Evolutionary conservation across 2,113 vertebrate genomes (phyloP).

Genomic region (Pampusana beccarii): DNA sequence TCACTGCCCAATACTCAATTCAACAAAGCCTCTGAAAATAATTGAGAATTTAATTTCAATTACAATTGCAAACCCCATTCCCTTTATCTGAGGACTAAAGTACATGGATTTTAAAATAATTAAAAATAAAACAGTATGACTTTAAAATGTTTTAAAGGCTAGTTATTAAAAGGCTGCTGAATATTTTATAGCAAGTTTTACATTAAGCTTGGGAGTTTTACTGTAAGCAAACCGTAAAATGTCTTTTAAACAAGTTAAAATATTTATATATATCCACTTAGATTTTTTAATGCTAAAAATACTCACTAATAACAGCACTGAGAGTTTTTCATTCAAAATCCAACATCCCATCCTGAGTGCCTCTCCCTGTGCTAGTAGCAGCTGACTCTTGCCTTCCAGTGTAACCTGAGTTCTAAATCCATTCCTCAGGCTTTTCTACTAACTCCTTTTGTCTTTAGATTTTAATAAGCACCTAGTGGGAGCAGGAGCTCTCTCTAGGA

Average conservation of each 20-base stretch:
- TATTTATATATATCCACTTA: slow-evolving; percentile 51
- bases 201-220: slow-evolving; percentile 57
- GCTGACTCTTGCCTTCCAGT: slow-evolving; percentile 30
- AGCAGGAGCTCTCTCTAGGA: slow-evolving; percentile 63
- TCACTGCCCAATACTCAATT: background rate
- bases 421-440: slow-evolving; percentile 34
- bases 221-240: slow-evolving; percentile 61
- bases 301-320: slow-evolving; percentile 77
- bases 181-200: slow-evolving; percentile 70
- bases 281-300: slow-evolving; percentile 50
- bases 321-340: slow-evolving; percentile 77
- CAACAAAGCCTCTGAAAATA: slow-evolving; percentile 2
- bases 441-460: slow-evolving; percentile 55
- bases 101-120: slow-evolving; percentile 68
- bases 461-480: slow-evolving; percentile 65
- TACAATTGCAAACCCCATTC: background rate
- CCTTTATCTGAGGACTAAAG: slow-evolving; percentile 49
- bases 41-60: slow-evolving; percentile 29
- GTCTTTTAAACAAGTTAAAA: slow-evolving; percentile 52
- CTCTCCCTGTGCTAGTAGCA: background rate
- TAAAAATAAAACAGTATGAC: slow-evolving; percentile 63
- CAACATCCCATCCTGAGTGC: slow-evolving; percentile 68
- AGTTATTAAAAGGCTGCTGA: slow-evolving; percentile 59
- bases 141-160: slow-evolving; percentile 64
- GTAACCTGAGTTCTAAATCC: slow-evolving; percentile 5